Evolutionary conservation across 2,113 vertebrate species (phyloP).

Genomic region (Eclectus roratus): DNA sequence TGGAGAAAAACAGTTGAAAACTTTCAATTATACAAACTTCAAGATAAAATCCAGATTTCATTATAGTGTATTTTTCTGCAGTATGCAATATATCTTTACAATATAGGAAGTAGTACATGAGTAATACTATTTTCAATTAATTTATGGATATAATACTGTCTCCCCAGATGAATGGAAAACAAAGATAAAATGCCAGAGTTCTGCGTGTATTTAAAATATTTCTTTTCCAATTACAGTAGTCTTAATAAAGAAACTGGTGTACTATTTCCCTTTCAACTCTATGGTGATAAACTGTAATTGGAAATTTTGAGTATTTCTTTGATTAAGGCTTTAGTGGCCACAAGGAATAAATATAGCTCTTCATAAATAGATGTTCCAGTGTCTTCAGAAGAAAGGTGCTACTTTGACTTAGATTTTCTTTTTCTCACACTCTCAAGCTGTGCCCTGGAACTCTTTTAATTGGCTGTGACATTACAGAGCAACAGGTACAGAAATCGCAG

Average conservation of each 20-base stretch:
- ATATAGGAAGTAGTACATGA: not conserved
- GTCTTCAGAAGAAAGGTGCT: not conserved
- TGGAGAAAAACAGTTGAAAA: not conserved
- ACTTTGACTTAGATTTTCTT: not conserved
- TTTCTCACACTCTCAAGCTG: not conserved
- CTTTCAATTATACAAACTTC: not conserved
- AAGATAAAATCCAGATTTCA: not conserved
- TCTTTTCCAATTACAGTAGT: not conserved
- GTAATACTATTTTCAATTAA: not conserved
- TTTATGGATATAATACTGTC: not conserved
- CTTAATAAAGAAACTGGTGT: not conserved
- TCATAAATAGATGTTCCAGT: not conserved
- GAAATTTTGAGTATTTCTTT: not conserved
- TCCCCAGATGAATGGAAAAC: not conserved
- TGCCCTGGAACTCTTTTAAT: not conserved
- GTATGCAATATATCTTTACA: not conserved
- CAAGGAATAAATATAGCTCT: not conserved
- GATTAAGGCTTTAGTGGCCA: not conserved
- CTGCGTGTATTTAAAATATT: not conserved
- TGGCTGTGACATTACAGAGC: not conserved
- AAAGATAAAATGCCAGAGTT: not conserved
- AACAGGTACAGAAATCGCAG: not conserved
- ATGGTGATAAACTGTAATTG: not conserved
- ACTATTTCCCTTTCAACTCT: not conserved
- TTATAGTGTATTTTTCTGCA: not conserved